Evolutionary conservation across 92 coral and sea anemone species (phyloP).

Genomic region (Porites rus): DNA sequence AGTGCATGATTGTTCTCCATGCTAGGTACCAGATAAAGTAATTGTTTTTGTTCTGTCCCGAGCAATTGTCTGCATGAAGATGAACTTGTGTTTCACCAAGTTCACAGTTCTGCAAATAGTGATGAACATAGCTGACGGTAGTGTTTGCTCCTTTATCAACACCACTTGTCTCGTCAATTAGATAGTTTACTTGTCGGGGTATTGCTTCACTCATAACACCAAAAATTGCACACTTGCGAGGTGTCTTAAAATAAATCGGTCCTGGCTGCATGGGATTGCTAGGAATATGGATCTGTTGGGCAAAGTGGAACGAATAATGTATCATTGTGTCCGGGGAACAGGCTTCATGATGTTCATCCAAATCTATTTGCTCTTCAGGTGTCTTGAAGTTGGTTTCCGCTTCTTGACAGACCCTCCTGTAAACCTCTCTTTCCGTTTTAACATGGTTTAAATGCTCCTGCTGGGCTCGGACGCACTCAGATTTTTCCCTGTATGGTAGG

Average conservation of each 20-base stretch:
- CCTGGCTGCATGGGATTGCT: too few relatives aligned
- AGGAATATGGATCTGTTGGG: conserved; percentile 51
- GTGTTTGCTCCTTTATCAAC: conserved; percentile 66
- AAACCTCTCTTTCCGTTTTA: conserved; percentile 23
- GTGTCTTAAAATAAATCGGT: conserved; percentile 1
- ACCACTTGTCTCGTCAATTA: conserved; percentile 59
- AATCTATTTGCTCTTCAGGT: conserved; percentile 2
- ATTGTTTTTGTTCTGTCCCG: conserved; percentile 60
- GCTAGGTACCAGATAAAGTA: conserved; percentile 44
- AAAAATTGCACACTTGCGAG: conserved; percentile 70
- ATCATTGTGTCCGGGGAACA: too few relatives aligned
- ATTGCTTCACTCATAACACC: conserved; percentile 67
- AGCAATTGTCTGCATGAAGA: conserved; percentile 53
- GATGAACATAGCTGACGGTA: conserved; percentile 50
- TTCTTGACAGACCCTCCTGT: conserved; percentile 26
- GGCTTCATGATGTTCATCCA: conserved; percentile 20
- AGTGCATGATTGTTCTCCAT: conserved; percentile 28
- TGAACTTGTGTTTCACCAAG: conserved; percentile 61
- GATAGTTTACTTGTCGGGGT: conserved; percentile 53
- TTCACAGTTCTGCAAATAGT: conserved; percentile 60
- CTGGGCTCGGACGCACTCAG: conserved; percentile 45
- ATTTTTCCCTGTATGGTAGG: conserved; percentile 59
- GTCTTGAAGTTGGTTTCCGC: conserved; percentile 36
- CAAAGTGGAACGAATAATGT: too few relatives aligned
- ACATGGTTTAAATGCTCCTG: conserved; percentile 56